Percentiles rank a stretch among this genome's conserved stretches.
Evolutionary conservation across 2,113 vertebrate genomes (phyloP).

Genomic region (Myanophis thanlyinensis): DNA sequence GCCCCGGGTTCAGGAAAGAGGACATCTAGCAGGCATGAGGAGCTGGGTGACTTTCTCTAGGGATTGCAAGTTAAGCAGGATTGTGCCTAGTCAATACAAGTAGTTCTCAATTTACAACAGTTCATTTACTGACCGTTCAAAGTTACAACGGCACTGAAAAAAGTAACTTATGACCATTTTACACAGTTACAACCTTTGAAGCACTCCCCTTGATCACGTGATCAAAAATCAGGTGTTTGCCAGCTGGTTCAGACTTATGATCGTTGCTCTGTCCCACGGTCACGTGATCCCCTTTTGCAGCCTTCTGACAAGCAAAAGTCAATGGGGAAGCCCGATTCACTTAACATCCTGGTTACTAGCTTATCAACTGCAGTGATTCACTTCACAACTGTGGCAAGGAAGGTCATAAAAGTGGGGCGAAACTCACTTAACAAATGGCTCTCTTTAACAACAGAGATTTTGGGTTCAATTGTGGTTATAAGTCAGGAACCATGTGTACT

Average conservation of each 20-base stretch:
- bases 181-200: not conserved
- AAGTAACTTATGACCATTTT: not conserved
- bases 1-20: not conserved
- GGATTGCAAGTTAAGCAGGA: not conserved
- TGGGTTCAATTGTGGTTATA: not conserved
- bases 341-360: not conserved
- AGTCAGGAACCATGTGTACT: not conserved
- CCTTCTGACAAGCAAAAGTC: no score
- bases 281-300: no score
- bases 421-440: not conserved
- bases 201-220: not conserved
- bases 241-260: no score
- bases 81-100: not conserved
- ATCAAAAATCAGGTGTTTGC: not conserved
- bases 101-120: not conserved
- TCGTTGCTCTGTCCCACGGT: no score
- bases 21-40: not conserved
- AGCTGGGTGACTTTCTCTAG: not conserved
- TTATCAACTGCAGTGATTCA: not conserved
- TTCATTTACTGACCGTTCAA: not conserved
- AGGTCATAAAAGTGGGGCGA: not conserved
- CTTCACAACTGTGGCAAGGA: not conserved
- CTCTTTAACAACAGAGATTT: not conserved
- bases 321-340: not conserved
- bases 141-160: not conserved